phyloP scores from a whole-genome alignment of 2,888 invertebrate genomes.

The Salticus scenicus region DNA sequence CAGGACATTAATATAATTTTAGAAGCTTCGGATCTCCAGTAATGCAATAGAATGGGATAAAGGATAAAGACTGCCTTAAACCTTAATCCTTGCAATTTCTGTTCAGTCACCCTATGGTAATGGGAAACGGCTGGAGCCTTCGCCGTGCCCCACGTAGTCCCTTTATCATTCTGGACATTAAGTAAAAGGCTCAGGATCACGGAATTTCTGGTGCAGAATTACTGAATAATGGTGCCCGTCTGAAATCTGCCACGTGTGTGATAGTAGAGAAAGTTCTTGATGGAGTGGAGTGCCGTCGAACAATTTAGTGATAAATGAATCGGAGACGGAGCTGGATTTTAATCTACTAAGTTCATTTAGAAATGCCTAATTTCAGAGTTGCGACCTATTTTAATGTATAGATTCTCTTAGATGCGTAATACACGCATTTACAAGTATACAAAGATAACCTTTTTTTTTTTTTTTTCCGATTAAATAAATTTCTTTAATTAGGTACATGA shows the following conservation, averaged over 20 bases:
- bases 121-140: conserved; percentile 44
- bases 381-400: too few species aligned
- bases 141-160: conserved; percentile 37
- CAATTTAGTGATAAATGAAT: conserved; percentile 7
- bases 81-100: conserved; percentile 38
- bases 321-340: background rate
- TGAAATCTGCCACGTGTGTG: background rate
- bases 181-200: conserved; percentile 50
- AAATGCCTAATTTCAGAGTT: too few species aligned
- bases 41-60: conserved; percentile 9
- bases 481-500: too few species aligned
- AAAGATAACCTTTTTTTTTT: too few species aligned
- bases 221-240: background rate
- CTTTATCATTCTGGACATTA: conserved; percentile 69
- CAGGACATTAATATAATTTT: conserved; percentile 12
- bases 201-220: conserved; percentile 17
- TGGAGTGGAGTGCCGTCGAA: background rate
- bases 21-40: background rate
- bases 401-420: too few species aligned
- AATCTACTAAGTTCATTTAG: background rate
- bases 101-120: conserved; percentile 66
- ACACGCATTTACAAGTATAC: too few species aligned
- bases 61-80: conserved; percentile 5
- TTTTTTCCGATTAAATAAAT: too few species aligned
- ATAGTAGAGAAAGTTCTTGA: conserved; percentile 9